Base-by-base conservation (phyloP, 64 coral and sea anemone genomes). In the Dendrophyllia cribrosa region DNA sequence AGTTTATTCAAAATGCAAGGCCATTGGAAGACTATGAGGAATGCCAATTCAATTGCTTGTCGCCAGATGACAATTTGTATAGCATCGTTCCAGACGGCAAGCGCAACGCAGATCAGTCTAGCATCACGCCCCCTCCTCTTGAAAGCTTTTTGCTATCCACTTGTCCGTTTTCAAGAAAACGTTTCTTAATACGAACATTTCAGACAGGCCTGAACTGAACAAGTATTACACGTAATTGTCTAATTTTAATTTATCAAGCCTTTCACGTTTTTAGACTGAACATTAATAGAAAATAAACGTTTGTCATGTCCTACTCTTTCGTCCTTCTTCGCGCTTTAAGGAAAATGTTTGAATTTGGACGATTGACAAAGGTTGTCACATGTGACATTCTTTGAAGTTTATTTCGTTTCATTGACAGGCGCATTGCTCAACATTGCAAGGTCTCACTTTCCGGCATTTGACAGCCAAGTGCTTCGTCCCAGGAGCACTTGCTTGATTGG, bases 61-160 rank as follows among this genome's bases (percentile, higher is more conserved):
- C 45, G 19, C 44, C 45, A 75, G 14, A 14, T 50, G 14, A 50
- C 46, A 75, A 7, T 17, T 2, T 9, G 8, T 49, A 0, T 45
- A 15, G 5, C 43, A 13, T 3, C 16, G 11, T 8, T 45, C 43
- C 70, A 46, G 67, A 70, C 67, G 15, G 2, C 43, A 73, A 73
- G 14, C 26, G 45, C 48, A 50, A 75, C 46, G 72, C 26, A 17
- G 49, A 19, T 50, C 6, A 56, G 46, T 12, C 7, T 5, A 20
- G 16, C 16, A n/a, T 84, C 62, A 69, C 80, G 80, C 61, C 80
- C 72, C 46, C 46, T 67, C 46, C 44, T 51, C 46, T 84, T 84
- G 16, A 15, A 74, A 48, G 4, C 34, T 34, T 34, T 34, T 34
- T 34, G 34, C 34, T 34, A 34, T 34, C 34, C 34, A 34, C 34